Evolutionary conservation across 2,888 invertebrate species (phyloP), one percentile per base, ranked within the genome.

Genomic region (Eumerus sabulonum): DNA sequence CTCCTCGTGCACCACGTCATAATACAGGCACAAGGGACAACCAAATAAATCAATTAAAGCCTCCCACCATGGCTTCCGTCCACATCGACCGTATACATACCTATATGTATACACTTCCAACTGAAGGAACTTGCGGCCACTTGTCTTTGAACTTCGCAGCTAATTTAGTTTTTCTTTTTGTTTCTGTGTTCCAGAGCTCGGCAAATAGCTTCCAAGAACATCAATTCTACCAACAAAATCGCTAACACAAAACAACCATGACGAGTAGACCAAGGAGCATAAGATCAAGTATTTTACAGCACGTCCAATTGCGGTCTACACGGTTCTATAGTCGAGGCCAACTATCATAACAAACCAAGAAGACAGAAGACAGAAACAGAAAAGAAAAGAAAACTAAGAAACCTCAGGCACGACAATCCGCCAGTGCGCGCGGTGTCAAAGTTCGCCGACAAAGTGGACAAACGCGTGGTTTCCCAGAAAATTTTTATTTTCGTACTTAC

Each of bases 401-500:
- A 3, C 18, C 44, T 19, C 44, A 11, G 7, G 62, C 77, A 77
- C 77, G 77, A 77, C 77, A 77, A 45, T 66, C 50, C 44, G 54
- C 36, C 27, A 44, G 42, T 50, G 67, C 57, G 76, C 53, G 67
- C 57, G 48, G 63, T 77, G 77, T 77, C 77, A 77, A 77, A 77
- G 77, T 73, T 77, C 77, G 77, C 73, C 77, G 77, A 73, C 77
- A 77, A 63, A 51, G 73, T 77, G 77, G 72, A 77, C 77, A 77
- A 68, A 77, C 73, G 67, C 62, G 72, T 48, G 42, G 62, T 50
- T 71, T 27, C 27, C 27, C 27, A 7, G 27, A 27, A 4, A 27
- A 2, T 27, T 27, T 27, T 27, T 27, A n/a, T 14, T 17, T 17
- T 13, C 53, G 56, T 36, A 14, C 27, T 11, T 40, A 5, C 35